Evolutionary conservation across 2,797 vertebrate genomes (phyloP), one percentile per base, ranked within the genome.

Genomic region (Sebastes taczanowskii): DNA sequence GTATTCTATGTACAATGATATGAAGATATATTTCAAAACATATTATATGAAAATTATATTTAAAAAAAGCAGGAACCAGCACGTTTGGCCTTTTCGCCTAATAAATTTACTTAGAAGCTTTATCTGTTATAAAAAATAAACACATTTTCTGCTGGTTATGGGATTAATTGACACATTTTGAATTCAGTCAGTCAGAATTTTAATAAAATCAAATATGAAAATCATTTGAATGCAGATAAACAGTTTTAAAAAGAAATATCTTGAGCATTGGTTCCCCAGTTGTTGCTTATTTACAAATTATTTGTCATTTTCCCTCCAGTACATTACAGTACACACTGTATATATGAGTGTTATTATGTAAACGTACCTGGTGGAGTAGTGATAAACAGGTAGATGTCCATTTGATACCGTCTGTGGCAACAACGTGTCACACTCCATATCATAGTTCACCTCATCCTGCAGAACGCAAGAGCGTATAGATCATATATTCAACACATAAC

Each of bases 371-470:
- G 92, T 89, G 56, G 92, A 82, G 88, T 96, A 96, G 75, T 89
- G 95, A 80, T 95, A 95, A 61, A 93, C 83, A 14, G 93, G 92
- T n/a, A 91, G 61, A 23, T 91, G 96, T 68, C 95, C 94, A 8
- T 95, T 96, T 69, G 95, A 91, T 66, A 95, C 80, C 1, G 91
- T 91, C 4, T 95, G 96, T 49, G 96, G 96, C 71, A 97, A 92
- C 87, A 97, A 90, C 2, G 94, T 91, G 1, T 94, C 94, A 78
- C 90, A 92, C 85, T 96, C 96, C 93, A 96, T 92, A 73, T 97
- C 96, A 86, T 95, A 93, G 27, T 94, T 90, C 38, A 92, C 88
- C 56, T 96, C 96, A 68, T 96, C 95, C 27, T 97, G 95, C 27
- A 87, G 86, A 68, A 55, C 13, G 71, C 16, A 71, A 34, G 2